Base-by-base conservation (phyloP, 1,140 invertebrate species). In the Euura saliciscinereae region DNA sequence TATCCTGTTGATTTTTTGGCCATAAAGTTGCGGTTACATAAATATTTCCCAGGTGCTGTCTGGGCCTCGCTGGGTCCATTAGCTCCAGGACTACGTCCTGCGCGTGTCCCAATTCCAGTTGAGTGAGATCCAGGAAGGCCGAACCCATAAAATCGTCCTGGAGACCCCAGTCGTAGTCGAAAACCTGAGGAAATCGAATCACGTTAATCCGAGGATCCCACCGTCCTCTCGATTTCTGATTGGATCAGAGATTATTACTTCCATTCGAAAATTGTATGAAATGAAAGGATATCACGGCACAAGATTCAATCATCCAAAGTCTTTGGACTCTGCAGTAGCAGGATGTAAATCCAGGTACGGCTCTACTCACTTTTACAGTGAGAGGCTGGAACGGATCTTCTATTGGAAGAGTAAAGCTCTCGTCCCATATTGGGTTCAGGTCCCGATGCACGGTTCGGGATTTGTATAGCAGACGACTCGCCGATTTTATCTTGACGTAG, bases 81-180 rank as follows among this genome's bases (percentile, higher is more conserved):
- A 97, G 88, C 76, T 91, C 90, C 44, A 98, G 86, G 67, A 90
- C 91, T 71, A 98, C 83, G 80, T 98, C 96, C 76, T 93, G 92
- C 6, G 92, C 83, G 76, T 95, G 92, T 75, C 95, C 94, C 43
- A 98, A 88, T 76, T 98, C 96, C 70, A 99, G 84, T 73, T 92
- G 90, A 5, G 93, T 94, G 44, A 99, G 89, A 84, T 98, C 96
- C 73, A 99, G 85, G 67, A 91, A 90, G 3, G 95, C 94, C 68
- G 93, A 91, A 10, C 98, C 98, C 96, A 99, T 99, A 82, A 98
- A 98, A 89, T 99, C 98, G 86, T 99, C 98, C 88, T 96, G 94
- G 67, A 98, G 91, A 44, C 97, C 98, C 93, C 97, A 98, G 83
- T 99, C 98, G 85, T 98, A 98, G 89, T 99, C 98, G 85, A 96